A percentile compares a stretch with the other conserved stretches of the same genome.
Evolutionary conservation across 2,797 vertebrate genomes (phyloP).

Genomic region (Alfaro cultratus): DNA sequence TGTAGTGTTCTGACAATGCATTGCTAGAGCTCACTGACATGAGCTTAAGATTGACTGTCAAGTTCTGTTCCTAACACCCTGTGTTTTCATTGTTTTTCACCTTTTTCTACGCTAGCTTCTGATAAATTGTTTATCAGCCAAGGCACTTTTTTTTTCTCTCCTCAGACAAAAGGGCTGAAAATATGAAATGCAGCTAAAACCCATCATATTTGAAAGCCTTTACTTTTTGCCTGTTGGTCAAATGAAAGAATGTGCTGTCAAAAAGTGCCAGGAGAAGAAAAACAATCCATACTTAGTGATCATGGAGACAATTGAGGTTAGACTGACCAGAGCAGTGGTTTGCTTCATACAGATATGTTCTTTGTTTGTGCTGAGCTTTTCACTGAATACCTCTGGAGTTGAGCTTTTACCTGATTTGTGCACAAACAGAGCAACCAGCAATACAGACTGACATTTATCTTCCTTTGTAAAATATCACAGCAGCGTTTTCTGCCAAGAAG

Average conservation of each 20-base stretch:
- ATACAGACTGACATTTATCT: constrained; percentile 72
- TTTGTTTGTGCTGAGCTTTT: constrained; percentile 57
- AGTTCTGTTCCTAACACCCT: constrained; percentile 46
- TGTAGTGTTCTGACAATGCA: constrained; percentile 53
- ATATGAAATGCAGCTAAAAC: constrained; percentile 60
- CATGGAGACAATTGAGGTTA: constrained; percentile 60
- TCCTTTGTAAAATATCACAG: constrained; percentile 63
- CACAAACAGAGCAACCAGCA: constrained; percentile 53
- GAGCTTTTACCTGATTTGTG: constrained; percentile 57
- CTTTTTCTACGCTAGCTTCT: constrained; percentile 48
- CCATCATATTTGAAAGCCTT: constrained; percentile 68
- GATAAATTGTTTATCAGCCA: constrained; percentile 75
- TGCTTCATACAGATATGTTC: constrained; percentile 36
- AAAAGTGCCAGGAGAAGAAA: constrained; percentile 44
- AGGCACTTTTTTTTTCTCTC: constrained; percentile 60
- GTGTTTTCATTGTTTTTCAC: constrained; percentile 56
- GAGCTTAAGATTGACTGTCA: constrained; percentile 70
- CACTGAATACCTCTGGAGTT: constrained; percentile 38
- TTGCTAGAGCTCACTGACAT: constrained; percentile 58
- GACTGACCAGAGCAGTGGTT: constrained; percentile 39
- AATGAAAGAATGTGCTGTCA: constrained; percentile 66
- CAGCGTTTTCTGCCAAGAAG: constrained; percentile 46
- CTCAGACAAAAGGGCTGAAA: constrained; percentile 48
- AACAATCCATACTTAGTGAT: constrained; percentile 58
- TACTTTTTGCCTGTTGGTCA: constrained; percentile 69